Conservation (phyloP, 1,140 invertebrate genomes). For the Dolichoris vasculosae region DNA sequence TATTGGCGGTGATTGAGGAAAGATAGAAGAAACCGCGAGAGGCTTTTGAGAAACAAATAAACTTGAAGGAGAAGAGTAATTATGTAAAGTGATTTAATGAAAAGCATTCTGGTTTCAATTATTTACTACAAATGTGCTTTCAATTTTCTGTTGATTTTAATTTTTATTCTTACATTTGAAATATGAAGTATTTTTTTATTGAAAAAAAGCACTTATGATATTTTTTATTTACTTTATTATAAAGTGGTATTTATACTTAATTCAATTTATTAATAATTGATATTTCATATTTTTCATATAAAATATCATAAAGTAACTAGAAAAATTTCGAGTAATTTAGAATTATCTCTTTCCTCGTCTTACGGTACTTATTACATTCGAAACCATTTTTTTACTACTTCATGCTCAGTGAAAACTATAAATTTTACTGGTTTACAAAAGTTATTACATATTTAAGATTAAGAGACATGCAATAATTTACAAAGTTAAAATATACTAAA, state of each 20-base stretch:
- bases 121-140: background rate
- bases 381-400: background rate
- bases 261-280: background rate
- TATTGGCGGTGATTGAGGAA: constrained; percentile 16
- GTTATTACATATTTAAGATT: background rate
- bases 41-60: constrained; percentile 38
- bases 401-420: no score
- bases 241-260: background rate
- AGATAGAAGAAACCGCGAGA: constrained; percentile 16
- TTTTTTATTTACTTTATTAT: background rate
- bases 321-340: constrained; percentile 7
- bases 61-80: constrained; percentile 31
- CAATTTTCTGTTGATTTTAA: background rate
- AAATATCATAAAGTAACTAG: background rate
- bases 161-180: background rate
- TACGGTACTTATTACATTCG: background rate
- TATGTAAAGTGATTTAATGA: constrained; percentile 48
- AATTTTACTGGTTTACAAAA: background rate
- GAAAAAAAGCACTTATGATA: background rate
- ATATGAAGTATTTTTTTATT: constrained; percentile 5
- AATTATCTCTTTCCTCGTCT: background rate
- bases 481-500: background rate
- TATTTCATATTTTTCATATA: background rate
- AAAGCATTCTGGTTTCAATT: constrained; percentile 16
- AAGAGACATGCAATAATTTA: background rate